A percentile compares a stretch with the other conserved stretches of the same genome.
Conservation (phyloP, 2,888 invertebrate species). For the Cybosia mesomella region DNA sequence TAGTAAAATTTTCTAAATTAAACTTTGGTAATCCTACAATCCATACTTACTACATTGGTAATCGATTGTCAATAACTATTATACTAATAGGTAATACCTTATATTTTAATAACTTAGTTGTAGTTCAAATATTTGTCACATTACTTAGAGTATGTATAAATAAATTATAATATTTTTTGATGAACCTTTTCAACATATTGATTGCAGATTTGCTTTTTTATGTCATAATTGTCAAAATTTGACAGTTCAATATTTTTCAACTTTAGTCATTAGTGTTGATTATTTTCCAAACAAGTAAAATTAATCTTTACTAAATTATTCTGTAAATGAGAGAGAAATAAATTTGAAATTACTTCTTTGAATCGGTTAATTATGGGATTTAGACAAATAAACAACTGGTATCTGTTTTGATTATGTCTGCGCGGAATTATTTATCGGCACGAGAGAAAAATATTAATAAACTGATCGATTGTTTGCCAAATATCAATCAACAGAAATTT, state of each 20-base stretch:
- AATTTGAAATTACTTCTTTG: constrained; percentile 19
- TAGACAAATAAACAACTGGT: constrained; percentile 24
- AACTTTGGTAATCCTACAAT: too few relatives aligned
- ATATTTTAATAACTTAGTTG: too few relatives aligned
- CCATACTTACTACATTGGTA: too few relatives aligned
- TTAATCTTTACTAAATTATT: constrained; percentile 27
- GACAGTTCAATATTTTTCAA: constrained; percentile 36
- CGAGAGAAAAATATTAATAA: constrained; percentile 76
- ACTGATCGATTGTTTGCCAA: constrained; percentile 77
- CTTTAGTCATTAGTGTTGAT: constrained; percentile 37
- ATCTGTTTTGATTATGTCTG: constrained; percentile 76
- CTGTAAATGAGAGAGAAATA: constrained; percentile 14
- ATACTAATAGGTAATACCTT: too few relatives aligned
- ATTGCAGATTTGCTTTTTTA: background rate
- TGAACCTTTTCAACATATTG: background rate
- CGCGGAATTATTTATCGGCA: constrained; percentile 78
- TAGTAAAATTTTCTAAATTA: too few relatives aligned
- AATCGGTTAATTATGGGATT: constrained; percentile 40
- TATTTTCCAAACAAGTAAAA: constrained; percentile 32
- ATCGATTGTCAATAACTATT: too few relatives aligned
- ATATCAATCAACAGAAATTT: constrained; percentile 75
- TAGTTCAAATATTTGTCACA: background rate
- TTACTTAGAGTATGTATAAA: too few relatives aligned
- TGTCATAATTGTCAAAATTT: constrained; percentile 15
- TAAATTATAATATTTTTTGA: too few relatives aligned